Evolutionary conservation across 2,113 vertebrate species (phyloP).

Genomic region (Tricholaema leucomelas): DNA sequence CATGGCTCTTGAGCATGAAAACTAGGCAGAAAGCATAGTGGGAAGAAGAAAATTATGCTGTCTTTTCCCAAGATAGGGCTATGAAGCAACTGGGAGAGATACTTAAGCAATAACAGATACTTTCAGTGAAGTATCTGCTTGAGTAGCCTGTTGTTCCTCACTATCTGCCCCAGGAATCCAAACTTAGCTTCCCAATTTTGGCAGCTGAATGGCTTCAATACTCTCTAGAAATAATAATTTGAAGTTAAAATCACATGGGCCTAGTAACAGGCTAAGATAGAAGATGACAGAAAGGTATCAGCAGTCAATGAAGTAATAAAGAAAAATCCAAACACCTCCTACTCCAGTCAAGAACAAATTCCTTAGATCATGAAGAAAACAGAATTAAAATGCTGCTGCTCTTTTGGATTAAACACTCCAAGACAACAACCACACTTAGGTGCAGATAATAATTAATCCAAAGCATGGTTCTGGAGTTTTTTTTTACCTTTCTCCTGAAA

Average conservation of each 20-base stretch:
- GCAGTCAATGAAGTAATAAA: background rate
- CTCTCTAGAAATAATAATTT: background rate
- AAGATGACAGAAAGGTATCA: background rate
- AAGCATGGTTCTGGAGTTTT: background rate
- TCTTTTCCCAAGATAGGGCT: background rate
- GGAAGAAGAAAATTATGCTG: background rate
- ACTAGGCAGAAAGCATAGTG: background rate
- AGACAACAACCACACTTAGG: background rate
- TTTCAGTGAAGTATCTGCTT: background rate
- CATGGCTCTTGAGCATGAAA: background rate
- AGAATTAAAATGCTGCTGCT: background rate
- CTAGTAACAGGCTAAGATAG: background rate
- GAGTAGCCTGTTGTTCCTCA: background rate
- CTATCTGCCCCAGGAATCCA: background rate
- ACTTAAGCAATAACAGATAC: background rate
- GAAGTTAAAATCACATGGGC: background rate
- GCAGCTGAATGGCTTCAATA: background rate
- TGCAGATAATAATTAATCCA: background rate
- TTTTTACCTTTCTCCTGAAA: background rate
- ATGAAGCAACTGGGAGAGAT: background rate
- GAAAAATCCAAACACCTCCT: background rate
- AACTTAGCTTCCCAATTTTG: background rate
- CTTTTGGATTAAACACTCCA: background rate
- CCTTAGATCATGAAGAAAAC: background rate
- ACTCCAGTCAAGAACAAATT: background rate